A percentile compares a stretch with the other conserved stretches of the same genome.
Evolutionary conservation across 2,113 vertebrate species (phyloP).

Genomic region (Mohoua ochrocephala): DNA sequence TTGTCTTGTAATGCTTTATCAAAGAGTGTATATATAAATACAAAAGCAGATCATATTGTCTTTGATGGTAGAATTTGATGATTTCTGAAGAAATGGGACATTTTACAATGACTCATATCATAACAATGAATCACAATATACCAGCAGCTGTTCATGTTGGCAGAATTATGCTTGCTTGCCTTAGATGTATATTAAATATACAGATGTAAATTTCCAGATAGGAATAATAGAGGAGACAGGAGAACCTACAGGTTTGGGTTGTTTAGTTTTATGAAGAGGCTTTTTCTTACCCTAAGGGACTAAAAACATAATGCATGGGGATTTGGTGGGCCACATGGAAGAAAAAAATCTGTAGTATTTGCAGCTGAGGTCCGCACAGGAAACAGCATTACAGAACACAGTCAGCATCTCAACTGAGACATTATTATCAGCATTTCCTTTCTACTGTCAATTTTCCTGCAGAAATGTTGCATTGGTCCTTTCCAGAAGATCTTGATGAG

Average conservation of each 20-base stretch:
- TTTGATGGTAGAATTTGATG: not conserved
- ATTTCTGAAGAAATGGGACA: not conserved
- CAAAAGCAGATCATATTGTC: not conserved
- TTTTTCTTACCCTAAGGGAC: not conserved
- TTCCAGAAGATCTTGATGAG: not conserved
- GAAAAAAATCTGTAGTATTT: not conserved
- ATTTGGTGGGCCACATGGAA: not conserved
- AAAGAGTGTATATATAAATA: not conserved
- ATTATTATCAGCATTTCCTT: not conserved
- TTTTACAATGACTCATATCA: not conserved
- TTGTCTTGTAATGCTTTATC: not conserved
- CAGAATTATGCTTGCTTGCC: not conserved
- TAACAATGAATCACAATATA: not conserved
- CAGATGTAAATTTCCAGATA: not conserved
- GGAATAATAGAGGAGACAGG: not conserved
- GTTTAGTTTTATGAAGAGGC: not conserved
- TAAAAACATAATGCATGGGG: not conserved
- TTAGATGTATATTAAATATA: not conserved
- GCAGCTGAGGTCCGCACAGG: not conserved
- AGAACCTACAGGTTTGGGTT: not conserved
- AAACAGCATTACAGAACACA: not conserved
- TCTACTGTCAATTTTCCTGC: not conserved
- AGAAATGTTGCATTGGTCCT: not conserved
- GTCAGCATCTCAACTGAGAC: not conserved
- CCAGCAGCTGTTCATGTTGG: not conserved